phyloP scores from a whole-genome alignment of 2,888 invertebrate genomes.

The Drosophila mettleri region DNA sequence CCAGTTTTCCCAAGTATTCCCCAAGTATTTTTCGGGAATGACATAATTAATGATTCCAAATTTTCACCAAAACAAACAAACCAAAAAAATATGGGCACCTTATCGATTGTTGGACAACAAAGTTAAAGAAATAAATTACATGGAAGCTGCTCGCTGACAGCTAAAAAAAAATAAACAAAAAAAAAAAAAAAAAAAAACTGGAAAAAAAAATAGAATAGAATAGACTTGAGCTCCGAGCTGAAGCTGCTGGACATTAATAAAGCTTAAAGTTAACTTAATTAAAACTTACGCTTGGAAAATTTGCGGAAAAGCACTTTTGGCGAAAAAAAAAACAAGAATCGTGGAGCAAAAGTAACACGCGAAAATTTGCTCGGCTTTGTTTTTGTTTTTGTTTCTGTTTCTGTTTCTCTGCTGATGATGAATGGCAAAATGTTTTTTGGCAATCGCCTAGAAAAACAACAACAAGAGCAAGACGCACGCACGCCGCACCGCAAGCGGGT shows the following conservation, averaged over 20 bases:
- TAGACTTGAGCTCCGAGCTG: slow-evolving; percentile 1
- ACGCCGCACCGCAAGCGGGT: slow-evolving; percentile 39
- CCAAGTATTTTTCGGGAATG: slow-evolving; percentile 4
- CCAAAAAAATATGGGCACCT: slow-evolving; percentile 33
- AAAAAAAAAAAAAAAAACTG: slow-evolving; percentile 5
- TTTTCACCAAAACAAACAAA: slow-evolving; percentile 56
- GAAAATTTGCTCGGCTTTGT: slow-evolving; percentile 22
- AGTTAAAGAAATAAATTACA: slow-evolving; percentile 50
- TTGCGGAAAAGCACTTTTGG: slow-evolving; percentile 29
- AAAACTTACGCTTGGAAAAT: slow-evolving; percentile 61
- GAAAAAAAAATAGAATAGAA: background rate
- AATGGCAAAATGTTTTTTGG: slow-evolving; percentile 34
- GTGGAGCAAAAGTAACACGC: slow-evolving; percentile 17
- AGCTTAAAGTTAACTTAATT: slow-evolving; percentile 62
- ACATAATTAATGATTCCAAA: slow-evolving; percentile 73
- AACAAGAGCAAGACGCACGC: slow-evolving; percentile 46
- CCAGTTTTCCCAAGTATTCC: slow-evolving; percentile 35
- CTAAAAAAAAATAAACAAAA: background rate
- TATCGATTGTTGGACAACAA: slow-evolving; percentile 50
- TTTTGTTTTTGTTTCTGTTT: slow-evolving; percentile 10
- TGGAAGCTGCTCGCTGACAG: slow-evolving; percentile 39
- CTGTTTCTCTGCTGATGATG: background rate
- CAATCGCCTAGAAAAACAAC: slow-evolving; percentile 18
- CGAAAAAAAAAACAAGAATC: slow-evolving; percentile 1
- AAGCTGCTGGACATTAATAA: slow-evolving; percentile 47